Conservation (phyloP, 2,888 invertebrate species). For the Tetragonula carbonaria region DNA sequence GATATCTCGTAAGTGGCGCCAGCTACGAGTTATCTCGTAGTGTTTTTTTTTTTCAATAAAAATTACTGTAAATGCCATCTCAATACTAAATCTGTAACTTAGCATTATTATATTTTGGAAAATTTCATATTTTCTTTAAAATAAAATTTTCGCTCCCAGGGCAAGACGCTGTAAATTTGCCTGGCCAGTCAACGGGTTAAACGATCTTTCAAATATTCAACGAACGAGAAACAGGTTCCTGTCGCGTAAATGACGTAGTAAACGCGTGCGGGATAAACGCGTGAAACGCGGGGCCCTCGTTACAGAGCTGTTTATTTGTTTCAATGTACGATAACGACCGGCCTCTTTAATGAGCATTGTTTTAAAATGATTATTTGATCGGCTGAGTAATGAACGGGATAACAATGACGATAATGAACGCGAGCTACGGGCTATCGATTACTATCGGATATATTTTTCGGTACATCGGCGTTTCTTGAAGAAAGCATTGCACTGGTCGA, state of each 20-base stretch:
- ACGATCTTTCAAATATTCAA: slow-evolving; percentile 46
- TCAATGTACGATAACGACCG: not conserved
- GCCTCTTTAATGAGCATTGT: not conserved
- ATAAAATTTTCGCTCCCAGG: too few species aligned
- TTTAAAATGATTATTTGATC: slow-evolving; percentile 16
- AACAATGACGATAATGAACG: not conserved
- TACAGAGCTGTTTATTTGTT: slow-evolving; percentile 6
- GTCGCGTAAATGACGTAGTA: slow-evolving; percentile 38
- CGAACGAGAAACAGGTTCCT: not conserved
- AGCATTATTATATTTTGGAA: too few species aligned
- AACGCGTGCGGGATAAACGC: not conserved
- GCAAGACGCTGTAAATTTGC: too few species aligned
- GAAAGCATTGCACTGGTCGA: not conserved
- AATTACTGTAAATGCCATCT: too few species aligned
- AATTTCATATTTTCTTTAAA: too few species aligned
- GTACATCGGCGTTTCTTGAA: not conserved
- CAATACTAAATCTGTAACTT: too few species aligned
- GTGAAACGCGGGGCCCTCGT: not conserved
- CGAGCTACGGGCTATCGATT: not conserved
- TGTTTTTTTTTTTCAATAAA: too few species aligned
- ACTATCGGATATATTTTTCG: not conserved
- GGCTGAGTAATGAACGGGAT: not conserved
- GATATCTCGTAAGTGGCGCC: too few species aligned
- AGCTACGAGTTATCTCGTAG: too few species aligned
- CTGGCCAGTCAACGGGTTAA: not conserved